Evolutionary conservation across 2,113 vertebrate species (phyloP).

Genomic region (Bambusicola thoracicus): DNA sequence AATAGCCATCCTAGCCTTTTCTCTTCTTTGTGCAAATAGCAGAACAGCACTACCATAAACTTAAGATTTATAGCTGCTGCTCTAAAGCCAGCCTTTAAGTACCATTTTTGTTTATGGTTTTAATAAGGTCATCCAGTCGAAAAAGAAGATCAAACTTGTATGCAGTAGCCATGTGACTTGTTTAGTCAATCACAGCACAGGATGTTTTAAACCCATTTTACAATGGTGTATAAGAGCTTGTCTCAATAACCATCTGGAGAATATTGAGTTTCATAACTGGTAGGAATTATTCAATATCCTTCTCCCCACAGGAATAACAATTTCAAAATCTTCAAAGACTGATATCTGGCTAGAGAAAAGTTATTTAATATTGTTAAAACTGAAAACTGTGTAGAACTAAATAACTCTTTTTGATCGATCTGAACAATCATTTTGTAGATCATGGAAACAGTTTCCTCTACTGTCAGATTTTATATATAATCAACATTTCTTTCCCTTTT

Average conservation of each 20-base stretch:
- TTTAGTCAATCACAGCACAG: slow-evolving; percentile 66
- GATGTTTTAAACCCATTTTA: slow-evolving; percentile 70
- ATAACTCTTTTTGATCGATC: slow-evolving; percentile 57
- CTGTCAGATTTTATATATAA: slow-evolving; percentile 47
- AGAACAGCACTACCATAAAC: slow-evolving; percentile 12
- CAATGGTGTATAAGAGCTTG: slow-evolving; percentile 62
- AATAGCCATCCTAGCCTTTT: background rate
- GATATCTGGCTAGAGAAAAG: slow-evolving; percentile 56
- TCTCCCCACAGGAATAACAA: slow-evolving; percentile 63
- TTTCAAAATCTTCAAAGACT: slow-evolving; percentile 69
- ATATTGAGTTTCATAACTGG: slow-evolving; percentile 75
- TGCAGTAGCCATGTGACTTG: slow-evolving; percentile 67
- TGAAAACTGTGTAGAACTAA: slow-evolving; percentile 54
- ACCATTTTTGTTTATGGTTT: slow-evolving; percentile 54
- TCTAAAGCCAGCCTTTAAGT: slow-evolving; percentile 48
- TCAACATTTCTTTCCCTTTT: slow-evolving; percentile 37
- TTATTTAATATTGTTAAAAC: slow-evolving; percentile 64
- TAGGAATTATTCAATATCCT: slow-evolving; percentile 76
- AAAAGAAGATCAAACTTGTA: slow-evolving; percentile 56
- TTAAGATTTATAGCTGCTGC: slow-evolving; percentile 40
- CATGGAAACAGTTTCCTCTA: slow-evolving; percentile 40
- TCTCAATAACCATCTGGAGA: slow-evolving; percentile 73
- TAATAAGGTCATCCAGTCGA: slow-evolving; percentile 61
- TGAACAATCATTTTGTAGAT: slow-evolving; percentile 49
- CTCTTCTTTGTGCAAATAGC: background rate